Percentiles rank a stretch among this genome's conserved stretches.
Evolutionary conservation across 2,797 vertebrate species (phyloP).

Genomic region (Typhlichthys subterraneus): DNA sequence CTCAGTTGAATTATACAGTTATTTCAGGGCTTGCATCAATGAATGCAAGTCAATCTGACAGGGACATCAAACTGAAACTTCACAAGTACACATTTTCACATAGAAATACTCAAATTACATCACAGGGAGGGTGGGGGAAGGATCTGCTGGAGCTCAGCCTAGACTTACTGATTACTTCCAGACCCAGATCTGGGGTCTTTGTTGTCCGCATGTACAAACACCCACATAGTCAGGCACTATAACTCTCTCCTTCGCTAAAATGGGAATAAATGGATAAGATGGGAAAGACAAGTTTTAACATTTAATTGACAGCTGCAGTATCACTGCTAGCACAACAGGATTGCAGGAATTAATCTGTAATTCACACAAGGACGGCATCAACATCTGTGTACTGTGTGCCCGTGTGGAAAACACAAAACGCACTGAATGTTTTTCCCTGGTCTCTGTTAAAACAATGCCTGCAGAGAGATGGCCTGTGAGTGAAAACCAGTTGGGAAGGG

Average conservation of each 20-base stretch:
- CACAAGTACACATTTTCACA: conserved; percentile 35
- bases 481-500: conserved; percentile 16
- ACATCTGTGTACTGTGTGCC: conserved; percentile 16
- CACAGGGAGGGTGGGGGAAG: conserved; percentile 70
- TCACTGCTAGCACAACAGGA: not conserved
- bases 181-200: conserved; percentile 70
- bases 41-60: conserved; percentile 40
- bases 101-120: conserved; percentile 75
- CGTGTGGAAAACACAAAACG: not conserved
- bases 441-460: conserved; percentile 27
- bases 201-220: conserved; percentile 28
- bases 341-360: no score
- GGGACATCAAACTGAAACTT: conserved; percentile 45
- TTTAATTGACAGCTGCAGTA: no score
- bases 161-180: conserved; percentile 81
- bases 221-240: conserved; percentile 13
- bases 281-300: no score
- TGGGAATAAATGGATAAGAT: conserved; percentile 35
- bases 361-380: no score
- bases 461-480: conserved; percentile 24
- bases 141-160: conserved; percentile 52
- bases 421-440: not conserved
- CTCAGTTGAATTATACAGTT: no score
- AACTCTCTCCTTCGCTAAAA: conserved; percentile 20
- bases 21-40: conserved; percentile 20